Conservation (phyloP, 2,888 invertebrate species). For the Erannis defoliaria region DNA sequence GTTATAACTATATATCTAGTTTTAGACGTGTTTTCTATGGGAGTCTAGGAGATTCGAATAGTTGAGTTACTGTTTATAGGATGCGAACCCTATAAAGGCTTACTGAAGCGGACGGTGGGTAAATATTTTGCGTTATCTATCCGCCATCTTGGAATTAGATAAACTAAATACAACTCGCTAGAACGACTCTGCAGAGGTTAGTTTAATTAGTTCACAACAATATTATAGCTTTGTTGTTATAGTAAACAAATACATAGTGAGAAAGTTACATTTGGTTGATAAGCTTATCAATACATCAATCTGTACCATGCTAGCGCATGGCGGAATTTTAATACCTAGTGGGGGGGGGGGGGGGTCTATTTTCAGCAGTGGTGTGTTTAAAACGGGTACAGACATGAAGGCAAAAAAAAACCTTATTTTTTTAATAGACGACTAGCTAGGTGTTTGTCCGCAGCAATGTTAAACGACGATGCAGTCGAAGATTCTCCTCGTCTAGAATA, state of each 20-base stretch:
- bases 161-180: conserved; percentile 23
- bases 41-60: background rate
- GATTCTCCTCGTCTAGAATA: no score
- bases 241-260: background rate
- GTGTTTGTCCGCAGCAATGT: no score
- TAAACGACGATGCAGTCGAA: no score
- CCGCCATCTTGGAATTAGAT: conserved; percentile 33
- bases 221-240: conserved; percentile 3
- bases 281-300: background rate
- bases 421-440: no score
- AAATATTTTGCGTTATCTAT: conserved; percentile 34
- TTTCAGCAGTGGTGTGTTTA: no score
- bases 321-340: no score
- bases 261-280: background rate
- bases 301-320: no score
- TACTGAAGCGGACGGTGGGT: conserved; percentile 23
- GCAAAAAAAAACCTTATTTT: no score
- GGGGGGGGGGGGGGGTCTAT: no score
- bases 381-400: no score
- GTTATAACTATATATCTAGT: no score
- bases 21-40: background rate
- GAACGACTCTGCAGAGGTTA: conserved; percentile 9
- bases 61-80: conserved; percentile 16
- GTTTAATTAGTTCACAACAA: conserved; percentile 24
- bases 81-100: conserved; percentile 11